phyloP scores from a whole-genome alignment of 2,113 vertebrate genomes.

The Chionodraco myersi region DNA sequence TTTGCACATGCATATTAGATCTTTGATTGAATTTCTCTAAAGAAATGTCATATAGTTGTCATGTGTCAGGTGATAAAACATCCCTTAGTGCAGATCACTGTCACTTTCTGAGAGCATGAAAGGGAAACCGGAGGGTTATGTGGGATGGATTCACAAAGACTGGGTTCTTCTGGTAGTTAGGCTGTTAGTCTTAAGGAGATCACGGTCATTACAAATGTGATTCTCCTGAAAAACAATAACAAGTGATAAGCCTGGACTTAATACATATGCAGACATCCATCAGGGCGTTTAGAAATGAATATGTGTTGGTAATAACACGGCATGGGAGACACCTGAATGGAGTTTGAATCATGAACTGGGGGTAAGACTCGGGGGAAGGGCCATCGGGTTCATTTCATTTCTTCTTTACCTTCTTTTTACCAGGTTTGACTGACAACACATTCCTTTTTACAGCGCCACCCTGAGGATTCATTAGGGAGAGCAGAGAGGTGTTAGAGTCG shows the following conservation, averaged over 20 bases:
- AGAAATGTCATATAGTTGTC: neutral
- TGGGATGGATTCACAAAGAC: neutral
- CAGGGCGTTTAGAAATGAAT: neutral
- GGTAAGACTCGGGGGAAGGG: neutral
- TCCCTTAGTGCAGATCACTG: neutral
- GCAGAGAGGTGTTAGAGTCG: conserved; percentile 31
- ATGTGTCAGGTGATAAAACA: neutral
- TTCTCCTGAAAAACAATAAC: too few species aligned
- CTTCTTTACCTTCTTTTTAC: conserved; percentile 76
- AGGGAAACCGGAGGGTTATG: neutral
- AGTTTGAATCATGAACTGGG: neutral
- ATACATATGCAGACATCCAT: neutral
- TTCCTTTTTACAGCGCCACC: conserved; percentile 62
- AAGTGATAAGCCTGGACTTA: too few species aligned
- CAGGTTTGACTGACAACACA: conserved; percentile 69
- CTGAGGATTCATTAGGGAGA: conserved; percentile 55
- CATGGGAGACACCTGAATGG: neutral
- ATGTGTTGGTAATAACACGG: neutral
- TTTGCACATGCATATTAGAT: neutral
- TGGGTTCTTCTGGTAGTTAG: conserved; percentile 23
- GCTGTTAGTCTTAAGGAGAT: neutral
- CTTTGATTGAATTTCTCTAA: neutral
- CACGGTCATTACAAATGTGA: neutral
- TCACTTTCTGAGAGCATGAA: conserved; percentile 45
- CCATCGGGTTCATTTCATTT: neutral